phyloP scores from a whole-genome alignment of 2,113 vertebrate genomes.

The Cariama cristata region DNA sequence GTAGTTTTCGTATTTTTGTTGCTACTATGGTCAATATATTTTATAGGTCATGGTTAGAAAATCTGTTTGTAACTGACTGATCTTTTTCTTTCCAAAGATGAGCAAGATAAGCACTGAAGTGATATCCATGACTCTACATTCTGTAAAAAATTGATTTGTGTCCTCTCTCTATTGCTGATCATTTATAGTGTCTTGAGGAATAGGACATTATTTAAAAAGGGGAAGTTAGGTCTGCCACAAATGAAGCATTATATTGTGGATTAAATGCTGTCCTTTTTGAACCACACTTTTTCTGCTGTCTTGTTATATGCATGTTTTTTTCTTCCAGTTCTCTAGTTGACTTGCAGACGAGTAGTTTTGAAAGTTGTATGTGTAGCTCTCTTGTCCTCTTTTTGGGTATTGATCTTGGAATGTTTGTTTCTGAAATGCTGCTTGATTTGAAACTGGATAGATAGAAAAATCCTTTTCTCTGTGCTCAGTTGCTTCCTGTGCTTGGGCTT shows the following conservation, averaged over 20 bases:
- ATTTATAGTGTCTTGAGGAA: neutral
- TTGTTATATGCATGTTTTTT: neutral
- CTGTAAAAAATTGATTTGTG: neutral
- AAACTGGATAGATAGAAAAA: neutral
- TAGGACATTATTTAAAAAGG: neutral
- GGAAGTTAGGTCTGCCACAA: neutral
- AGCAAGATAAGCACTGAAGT: neutral
- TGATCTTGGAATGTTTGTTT: neutral
- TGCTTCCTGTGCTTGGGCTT: neutral
- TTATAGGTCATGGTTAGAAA: neutral
- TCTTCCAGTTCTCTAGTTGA: neutral
- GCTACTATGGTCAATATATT: neutral
- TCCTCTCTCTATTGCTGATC: neutral
- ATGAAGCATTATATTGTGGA: slow-evolving; percentile 1
- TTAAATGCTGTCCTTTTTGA: slow-evolving; percentile 14
- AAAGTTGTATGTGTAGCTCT: neutral
- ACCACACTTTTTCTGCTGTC: neutral
- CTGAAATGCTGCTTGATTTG: neutral
- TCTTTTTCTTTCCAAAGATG: neutral
- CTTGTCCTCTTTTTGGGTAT: neutral
- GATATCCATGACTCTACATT: neutral
- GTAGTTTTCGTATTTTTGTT: neutral
- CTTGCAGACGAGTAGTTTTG: neutral
- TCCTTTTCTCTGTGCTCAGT: neutral
- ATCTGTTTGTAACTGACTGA: neutral